Conservation (phyloP, 2,888 invertebrate genomes). For the Himalopsyche anomala region DNA sequence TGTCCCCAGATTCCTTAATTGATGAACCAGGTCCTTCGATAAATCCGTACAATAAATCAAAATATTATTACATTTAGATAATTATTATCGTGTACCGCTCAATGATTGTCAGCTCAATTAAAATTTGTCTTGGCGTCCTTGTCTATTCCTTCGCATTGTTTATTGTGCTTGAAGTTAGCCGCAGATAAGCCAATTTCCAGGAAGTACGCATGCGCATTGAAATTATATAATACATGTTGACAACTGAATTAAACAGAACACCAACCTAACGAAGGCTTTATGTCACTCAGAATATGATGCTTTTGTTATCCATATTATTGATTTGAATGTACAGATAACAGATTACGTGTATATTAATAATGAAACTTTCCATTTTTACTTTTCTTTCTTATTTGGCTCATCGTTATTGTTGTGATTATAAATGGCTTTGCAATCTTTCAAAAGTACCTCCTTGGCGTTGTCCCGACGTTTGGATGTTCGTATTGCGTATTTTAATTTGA, state of each 20-base stretch:
- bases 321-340: too few species aligned
- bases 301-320: too few species aligned
- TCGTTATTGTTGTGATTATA: too few species aligned
- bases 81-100: neutral
- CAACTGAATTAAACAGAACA: neutral
- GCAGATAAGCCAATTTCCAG: neutral
- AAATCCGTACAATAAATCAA: too few species aligned
- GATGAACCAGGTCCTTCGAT: too few species aligned
- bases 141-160: neutral
- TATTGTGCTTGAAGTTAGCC: neutral
- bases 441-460: neutral
- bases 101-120: neutral
- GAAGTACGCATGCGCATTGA: conserved; percentile 15
- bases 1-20: too few species aligned
- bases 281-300: too few species aligned
- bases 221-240: neutral
- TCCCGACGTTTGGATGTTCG: neutral
- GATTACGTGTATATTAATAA: too few species aligned
- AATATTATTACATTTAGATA: too few species aligned
- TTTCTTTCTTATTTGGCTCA: too few species aligned
- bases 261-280: neutral
- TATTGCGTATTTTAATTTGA: neutral
- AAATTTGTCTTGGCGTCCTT: neutral
- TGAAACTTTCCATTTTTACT: too few species aligned
- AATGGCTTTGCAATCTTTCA: neutral